These are phyloP conservation scores for Phyllopteryx taeniolatus DNA, from an alignment of 2,113 vertebrate species.

Conservation along the genomic window DNA sequence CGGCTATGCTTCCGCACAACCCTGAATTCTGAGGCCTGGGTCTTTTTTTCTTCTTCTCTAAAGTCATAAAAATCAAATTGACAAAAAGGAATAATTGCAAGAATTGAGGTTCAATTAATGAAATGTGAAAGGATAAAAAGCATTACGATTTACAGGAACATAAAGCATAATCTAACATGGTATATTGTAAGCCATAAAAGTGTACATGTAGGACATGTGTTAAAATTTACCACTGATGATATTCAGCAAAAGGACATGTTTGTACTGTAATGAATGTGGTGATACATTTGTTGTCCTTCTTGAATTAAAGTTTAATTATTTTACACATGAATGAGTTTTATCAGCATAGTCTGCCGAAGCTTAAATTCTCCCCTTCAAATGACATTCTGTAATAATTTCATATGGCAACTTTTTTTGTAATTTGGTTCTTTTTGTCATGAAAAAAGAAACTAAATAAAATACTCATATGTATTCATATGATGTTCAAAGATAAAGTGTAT, in stretches of 20 bases:
- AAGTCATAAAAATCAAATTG: slow-evolving; percentile 47
- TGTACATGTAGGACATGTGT: background rate
- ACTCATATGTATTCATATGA: background rate
- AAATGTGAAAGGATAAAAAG: slow-evolving; percentile 47
- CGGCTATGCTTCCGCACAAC: slow-evolving; percentile 22
- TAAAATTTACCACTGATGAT: background rate
- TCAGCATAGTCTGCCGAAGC: background rate
- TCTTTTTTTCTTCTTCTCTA: slow-evolving; percentile 30
- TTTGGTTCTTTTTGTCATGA: too few relatives aligned
- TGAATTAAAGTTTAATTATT: too few relatives aligned
- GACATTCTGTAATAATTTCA: background rate
- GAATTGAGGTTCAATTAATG: slow-evolving; percentile 41
- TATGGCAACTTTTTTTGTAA: background rate
- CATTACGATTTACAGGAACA: slow-evolving; percentile 30
- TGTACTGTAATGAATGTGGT: too few relatives aligned
- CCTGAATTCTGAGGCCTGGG: slow-evolving; percentile 28
- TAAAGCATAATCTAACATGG: background rate
- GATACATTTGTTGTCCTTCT: background rate
- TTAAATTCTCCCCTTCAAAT: background rate
- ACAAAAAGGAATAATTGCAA: slow-evolving; percentile 61
- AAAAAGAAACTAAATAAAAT: too few relatives aligned
- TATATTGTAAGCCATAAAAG: background rate
- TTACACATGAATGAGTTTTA: background rate
- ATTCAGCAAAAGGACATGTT: background rate
- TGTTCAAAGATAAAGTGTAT: background rate